Conservation (phyloP, 2,113 vertebrate genomes). For the Lampris megalopsis region DNA sequence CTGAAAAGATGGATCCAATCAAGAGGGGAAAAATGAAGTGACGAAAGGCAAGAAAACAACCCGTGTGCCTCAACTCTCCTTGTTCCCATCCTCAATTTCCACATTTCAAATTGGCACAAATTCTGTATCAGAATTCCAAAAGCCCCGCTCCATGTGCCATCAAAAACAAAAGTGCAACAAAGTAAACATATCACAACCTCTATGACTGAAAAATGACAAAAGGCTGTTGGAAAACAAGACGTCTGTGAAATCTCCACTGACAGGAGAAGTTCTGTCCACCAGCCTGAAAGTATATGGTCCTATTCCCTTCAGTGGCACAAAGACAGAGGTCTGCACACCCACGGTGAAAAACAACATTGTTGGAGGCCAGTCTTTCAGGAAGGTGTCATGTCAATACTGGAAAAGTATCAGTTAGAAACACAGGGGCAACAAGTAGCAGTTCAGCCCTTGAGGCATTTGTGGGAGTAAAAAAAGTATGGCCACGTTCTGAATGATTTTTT, state of each 20-base stretch:
- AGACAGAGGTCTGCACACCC: not conserved
- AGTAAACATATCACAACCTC: conserved; percentile 44
- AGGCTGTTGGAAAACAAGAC: conserved; percentile 67
- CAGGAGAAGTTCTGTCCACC: conserved; percentile 34
- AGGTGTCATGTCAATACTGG: conserved; percentile 8
- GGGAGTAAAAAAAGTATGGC: conserved; percentile 45
- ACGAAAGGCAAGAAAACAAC: conserved; percentile 46
- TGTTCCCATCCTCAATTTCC: not conserved
- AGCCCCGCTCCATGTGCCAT: conserved; percentile 18
- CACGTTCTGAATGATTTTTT: conserved; percentile 70
- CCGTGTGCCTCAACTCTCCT: conserved; percentile 19
- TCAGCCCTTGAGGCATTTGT: conserved; percentile 86
- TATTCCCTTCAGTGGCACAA: conserved; percentile 11
- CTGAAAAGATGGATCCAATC: not conserved
- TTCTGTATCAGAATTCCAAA: conserved; percentile 36
- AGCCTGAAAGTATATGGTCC: conserved; percentile 11
- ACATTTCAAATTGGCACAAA: conserved; percentile 51
- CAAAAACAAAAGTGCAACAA: conserved; percentile 54
- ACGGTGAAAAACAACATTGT: not conserved
- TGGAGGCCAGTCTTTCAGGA: conserved; percentile 10
- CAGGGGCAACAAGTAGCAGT: conserved; percentile 82
- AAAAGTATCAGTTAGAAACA: not conserved
- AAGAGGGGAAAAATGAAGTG: conserved; percentile 13
- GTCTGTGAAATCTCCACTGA: conserved; percentile 53
- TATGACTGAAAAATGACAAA: conserved; percentile 56